Evolutionary conservation across 2,113 vertebrate genomes (phyloP).

Genomic region (Ciconia maguari): DNA sequence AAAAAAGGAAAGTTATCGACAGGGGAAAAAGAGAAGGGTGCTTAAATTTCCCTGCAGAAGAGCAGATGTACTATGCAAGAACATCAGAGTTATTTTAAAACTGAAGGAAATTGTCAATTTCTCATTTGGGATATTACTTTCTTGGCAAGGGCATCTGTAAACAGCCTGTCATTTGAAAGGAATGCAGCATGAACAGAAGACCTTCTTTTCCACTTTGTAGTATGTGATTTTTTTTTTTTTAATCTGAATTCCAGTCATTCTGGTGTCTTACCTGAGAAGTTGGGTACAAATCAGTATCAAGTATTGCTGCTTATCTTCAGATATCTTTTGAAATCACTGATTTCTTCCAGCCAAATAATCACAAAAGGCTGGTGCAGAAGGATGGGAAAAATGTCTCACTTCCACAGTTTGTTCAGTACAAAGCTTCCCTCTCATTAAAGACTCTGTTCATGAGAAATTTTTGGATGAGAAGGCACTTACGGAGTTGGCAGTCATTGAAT

Average conservation of each 20-base stretch:
- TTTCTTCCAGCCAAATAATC: background rate
- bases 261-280: background rate
- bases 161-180: conserved; percentile 46
- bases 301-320: background rate
- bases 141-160: conserved; percentile 42
- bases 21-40: background rate
- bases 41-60: background rate
- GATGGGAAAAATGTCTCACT: background rate
- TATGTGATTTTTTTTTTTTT: background rate
- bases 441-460: conserved; percentile 7
- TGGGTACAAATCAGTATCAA: background rate
- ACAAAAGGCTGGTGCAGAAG: background rate
- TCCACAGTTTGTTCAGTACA: background rate
- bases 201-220: background rate
- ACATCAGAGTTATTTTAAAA: conserved; percentile 30
- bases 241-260: background rate
- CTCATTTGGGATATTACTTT: conserved; percentile 44
- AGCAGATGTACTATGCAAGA: background rate
- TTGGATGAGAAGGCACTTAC: background rate
- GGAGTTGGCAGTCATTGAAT: conserved; percentile 13
- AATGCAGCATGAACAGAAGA: background rate
- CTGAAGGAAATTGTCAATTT: conserved; percentile 41
- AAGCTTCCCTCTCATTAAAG: conserved; percentile 16
- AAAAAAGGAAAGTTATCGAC: background rate
- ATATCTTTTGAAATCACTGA: background rate